Evolutionary conservation across 2,797 vertebrate species (phyloP).

Genomic region (Sphenodon punctatus): DNA sequence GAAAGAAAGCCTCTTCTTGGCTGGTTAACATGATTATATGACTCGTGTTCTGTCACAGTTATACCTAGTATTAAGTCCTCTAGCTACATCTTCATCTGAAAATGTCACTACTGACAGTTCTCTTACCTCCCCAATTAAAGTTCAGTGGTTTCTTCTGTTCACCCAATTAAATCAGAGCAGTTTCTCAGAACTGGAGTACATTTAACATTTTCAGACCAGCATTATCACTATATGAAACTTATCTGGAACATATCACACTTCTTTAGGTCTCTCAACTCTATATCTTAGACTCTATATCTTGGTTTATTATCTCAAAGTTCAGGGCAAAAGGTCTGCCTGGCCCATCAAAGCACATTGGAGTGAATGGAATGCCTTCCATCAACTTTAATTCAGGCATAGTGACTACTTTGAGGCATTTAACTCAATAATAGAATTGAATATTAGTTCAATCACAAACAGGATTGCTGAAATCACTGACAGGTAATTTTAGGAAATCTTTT

Average conservation of each 20-base stretch:
- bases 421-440: no score
- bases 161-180: slow-evolving; percentile 2
- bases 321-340: neutral
- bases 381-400: neutral
- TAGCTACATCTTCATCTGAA: slow-evolving; percentile 16
- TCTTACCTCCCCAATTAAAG: slow-evolving; percentile 18
- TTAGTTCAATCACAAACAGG: neutral
- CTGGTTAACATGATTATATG: neutral
- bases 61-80: slow-evolving; percentile 16
- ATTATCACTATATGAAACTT: neutral
- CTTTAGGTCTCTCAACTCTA: neutral
- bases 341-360: neutral
- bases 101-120: slow-evolving; percentile 16
- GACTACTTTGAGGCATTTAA: no score
- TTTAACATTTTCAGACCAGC: neutral
- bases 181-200: neutral
- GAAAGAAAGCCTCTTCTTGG: neutral
- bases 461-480: neutral
- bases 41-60: neutral
- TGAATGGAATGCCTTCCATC: neutral
- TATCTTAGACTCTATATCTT: slow-evolving; percentile 8
- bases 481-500: neutral
- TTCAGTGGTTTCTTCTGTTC: slow-evolving; percentile 1
- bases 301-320: neutral
- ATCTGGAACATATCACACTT: neutral